phyloP scores from a whole-genome alignment of 2,113 vertebrate genomes.

The Dromiciops gliroides region DNA sequence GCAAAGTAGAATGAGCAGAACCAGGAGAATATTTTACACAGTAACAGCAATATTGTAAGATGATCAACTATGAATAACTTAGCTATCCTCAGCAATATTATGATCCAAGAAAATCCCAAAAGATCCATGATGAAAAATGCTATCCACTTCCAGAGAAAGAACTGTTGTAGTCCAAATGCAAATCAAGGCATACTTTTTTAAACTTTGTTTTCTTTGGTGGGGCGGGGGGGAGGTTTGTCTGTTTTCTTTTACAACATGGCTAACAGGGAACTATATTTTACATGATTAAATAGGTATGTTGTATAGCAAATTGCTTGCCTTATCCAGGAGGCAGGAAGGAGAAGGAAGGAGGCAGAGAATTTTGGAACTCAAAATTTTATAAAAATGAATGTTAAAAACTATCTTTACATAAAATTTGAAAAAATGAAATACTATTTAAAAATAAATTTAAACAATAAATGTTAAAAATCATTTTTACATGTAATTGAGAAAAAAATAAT shows the following conservation, averaged over 20 bases:
- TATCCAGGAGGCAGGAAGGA: background rate
- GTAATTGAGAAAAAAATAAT: background rate
- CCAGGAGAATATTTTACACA: background rate
- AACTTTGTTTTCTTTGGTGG: background rate
- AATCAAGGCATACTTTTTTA: background rate
- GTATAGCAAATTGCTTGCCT: background rate
- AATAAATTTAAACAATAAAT: too few relatives aligned
- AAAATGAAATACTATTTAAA: too few relatives aligned
- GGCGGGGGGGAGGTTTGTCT: background rate
- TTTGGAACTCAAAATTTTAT: background rate
- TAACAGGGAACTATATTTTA: background rate
- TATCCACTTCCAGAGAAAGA: background rate
- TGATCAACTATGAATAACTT: background rate
- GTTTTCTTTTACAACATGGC: background rate
- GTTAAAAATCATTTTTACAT: background rate
- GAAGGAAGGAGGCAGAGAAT: background rate
- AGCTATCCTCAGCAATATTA: background rate
- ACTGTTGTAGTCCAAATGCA: background rate
- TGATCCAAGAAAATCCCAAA: background rate
- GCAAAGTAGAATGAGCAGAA: background rate
- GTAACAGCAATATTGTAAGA: background rate
- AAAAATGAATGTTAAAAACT: background rate
- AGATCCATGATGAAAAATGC: background rate
- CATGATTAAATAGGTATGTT: background rate
- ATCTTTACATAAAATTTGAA: background rate